Base-by-base conservation (phyloP, 2,797 vertebrate species). In the Alosa sapidissima region DNA sequence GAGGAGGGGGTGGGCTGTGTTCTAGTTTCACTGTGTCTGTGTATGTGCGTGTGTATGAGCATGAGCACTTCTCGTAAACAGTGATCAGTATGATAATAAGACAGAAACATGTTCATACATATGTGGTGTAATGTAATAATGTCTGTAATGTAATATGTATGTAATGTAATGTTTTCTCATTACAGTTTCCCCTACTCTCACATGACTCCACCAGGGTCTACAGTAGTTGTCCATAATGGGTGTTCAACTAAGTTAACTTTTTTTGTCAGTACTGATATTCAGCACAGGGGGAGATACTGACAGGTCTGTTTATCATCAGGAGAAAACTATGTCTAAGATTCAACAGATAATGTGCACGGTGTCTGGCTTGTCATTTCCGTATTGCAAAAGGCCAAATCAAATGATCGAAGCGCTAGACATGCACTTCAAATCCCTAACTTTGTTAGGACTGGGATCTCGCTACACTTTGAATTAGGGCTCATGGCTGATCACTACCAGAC, bases 401-500 rank as follows among this genome's bases (percentile, higher is more conserved):
- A 55, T 88, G 36, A 85, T 58, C 24, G 14, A n/a, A 41, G 36
- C 9, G 60, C 51, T 85, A 60, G 33, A 86, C 19, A 13, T 52
- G 48, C 48, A 86, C 58, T 86, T 52, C 78, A 51, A 58, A 9
- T 52, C 65, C 5, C 2, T 84, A 85, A 85, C 78, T 82, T 13
- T 60, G 24, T 88, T 54, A 84, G 51, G 81, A 7, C 14, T 11
- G 41, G 49, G 62, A 78, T 10, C 48, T 13, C 33, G 82, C 83
- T 82, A 51, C 72, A 28, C 81, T 81, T 85, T 45, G 54, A 85
- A 85, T 88, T 86, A 82, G 41, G 65, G 47, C 19, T 81, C 81
- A 75, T 83, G 84, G 82, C 68, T 55, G 41, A 82, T 84, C 47
- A 14, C 6, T 45, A 48, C 14, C 81, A 60, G 47, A 72, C 36